Evolutionary conservation across 2,888 invertebrate species (phyloP), one percentile per base, ranked within the genome.

Genomic region (Tetranychus piercei): DNA sequence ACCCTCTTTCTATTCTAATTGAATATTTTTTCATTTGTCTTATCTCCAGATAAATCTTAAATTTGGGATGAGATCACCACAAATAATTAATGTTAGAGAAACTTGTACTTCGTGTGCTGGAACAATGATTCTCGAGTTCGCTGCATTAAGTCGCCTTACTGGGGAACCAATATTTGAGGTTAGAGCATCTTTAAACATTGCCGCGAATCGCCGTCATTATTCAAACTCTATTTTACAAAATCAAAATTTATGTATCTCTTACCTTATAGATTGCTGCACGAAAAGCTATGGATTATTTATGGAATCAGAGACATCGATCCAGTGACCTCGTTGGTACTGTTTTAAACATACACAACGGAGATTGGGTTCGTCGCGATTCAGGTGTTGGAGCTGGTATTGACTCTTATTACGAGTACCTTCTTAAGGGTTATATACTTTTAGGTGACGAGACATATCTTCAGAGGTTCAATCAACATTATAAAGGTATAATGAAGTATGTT

Each of bases 361-460:
- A 96, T 83, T 99, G 97, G 97, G 89, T 96, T 6, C 86, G 97
- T 71, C 87, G 94, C 80, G 96, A 97, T 82, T 92, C 94, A 1
- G 95, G 97, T 1, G 93, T 99, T 8, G 97, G 97, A n/a, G 97
- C 97, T 18, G 97, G 97, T 44, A 95, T 97, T 79, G 97, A 99
- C 84, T 95, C 95, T 0, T 99, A 99, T 83, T 99, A 97, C 81
- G 97, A 99, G 83, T 99, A 99, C 83, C 91, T 94, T 78, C 86
- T 99, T 45, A 99, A 99, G 83, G 94, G 95, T 0, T 99, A 97
- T 83, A 92, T 99, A 78, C 85, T 99, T 74, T 86, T 99, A 9
- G 85, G 86, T 8, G 96, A 99, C 81, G 92, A 93, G 80, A 90
- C 90, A 78, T 97, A 96, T 83, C 85, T 97, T 79, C 90, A 91